phyloP scores from a whole-genome alignment of 1,140 invertebrate species.

The Sarcophaga peregrina region DNA sequence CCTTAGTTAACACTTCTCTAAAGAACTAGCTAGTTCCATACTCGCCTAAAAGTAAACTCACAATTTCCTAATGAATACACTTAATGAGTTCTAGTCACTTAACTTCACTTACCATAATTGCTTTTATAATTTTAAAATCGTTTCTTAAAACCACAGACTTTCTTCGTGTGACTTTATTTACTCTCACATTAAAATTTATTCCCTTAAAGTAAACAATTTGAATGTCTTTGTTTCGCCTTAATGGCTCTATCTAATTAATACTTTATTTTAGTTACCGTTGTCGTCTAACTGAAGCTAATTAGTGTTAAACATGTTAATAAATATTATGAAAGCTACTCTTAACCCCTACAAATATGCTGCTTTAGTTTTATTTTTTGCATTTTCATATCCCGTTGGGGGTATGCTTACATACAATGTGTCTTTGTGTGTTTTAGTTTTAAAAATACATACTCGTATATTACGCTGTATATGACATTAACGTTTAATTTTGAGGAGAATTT shows the following conservation, averaged over 20 bases:
- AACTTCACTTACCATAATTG: too few relatives aligned
- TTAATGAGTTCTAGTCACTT: too few relatives aligned
- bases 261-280: background rate
- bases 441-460: too few relatives aligned
- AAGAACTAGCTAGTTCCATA: too few relatives aligned
- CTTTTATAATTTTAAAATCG: too few relatives aligned
- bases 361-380: background rate
- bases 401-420: background rate
- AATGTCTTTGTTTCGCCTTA: background rate
- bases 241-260: background rate
- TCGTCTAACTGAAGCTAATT: background rate
- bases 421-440: background rate
- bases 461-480: background rate
- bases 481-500: background rate
- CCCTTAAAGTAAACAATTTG: background rate
- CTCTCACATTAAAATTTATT: background rate
- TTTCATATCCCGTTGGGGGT: slow-evolving; percentile 27
- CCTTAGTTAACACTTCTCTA: too few relatives aligned
- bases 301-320: slow-evolving; percentile 35
- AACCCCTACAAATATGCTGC: too few relatives aligned
- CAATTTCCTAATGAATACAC: too few relatives aligned
- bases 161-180: too few relatives aligned
- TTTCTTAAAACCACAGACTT: too few relatives aligned
- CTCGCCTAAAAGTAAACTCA: too few relatives aligned
- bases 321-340: background rate